Percentiles rank a stretch among this genome's conserved stretches.
Evolutionary conservation across 2,113 vertebrate species (phyloP).

Genomic region (Dolichallabes microphthalmus): DNA sequence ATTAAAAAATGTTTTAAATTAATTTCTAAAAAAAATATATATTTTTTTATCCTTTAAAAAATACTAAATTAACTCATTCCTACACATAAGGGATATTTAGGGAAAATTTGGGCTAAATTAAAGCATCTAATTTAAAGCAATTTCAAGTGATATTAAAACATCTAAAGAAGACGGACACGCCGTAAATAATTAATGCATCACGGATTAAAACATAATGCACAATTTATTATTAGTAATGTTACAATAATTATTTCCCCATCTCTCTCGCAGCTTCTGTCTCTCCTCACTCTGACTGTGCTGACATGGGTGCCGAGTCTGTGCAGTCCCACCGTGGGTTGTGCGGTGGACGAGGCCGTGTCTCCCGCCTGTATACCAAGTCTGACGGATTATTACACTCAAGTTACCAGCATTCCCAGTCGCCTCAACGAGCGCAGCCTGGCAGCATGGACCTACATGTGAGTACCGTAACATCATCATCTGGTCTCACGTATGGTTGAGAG

Average conservation of each 20-base stretch:
- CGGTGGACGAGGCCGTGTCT: conserved; percentile 53
- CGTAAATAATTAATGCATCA: too few species aligned
- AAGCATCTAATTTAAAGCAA: too few species aligned
- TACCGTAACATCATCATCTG: neutral
- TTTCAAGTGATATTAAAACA: too few species aligned
- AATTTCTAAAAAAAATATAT: too few species aligned
- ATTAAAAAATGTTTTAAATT: too few species aligned
- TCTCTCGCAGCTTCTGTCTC: conserved; percentile 55
- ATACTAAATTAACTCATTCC: neutral
- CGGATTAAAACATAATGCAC: neutral
- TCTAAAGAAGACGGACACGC: too few species aligned
- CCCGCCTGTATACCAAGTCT: conserved; percentile 65
- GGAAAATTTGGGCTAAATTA: too few species aligned
- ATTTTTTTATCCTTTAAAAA: neutral
- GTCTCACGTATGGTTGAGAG: neutral
- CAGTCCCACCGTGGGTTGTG: conserved; percentile 60
- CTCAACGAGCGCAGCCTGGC: conserved; percentile 76
- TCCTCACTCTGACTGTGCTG: conserved; percentile 63
- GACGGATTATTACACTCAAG: conserved; percentile 65
- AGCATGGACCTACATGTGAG: conserved; percentile 73
- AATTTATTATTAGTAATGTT: neutral
- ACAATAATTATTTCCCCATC: neutral
- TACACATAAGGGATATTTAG: neutral
- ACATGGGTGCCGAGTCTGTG: conserved; percentile 53
- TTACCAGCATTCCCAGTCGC: conserved; percentile 63